These are phyloP conservation scores for Armadillidium nasatum DNA, from an alignment of 1,140 invertebrate genomes.

Conservation along the genomic window DNA sequence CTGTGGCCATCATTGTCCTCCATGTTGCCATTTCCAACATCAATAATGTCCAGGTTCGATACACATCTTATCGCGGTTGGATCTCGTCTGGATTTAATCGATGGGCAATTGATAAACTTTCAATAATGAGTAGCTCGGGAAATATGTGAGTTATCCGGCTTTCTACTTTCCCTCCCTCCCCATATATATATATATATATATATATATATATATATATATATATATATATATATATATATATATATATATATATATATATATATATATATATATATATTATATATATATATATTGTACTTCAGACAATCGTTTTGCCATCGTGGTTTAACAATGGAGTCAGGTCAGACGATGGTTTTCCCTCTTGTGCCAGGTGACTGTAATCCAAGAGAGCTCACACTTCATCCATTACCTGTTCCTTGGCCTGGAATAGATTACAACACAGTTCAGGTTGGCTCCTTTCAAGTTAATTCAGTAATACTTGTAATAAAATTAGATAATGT, in stretches of 20 bases:
- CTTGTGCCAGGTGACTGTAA: constrained; percentile 72
- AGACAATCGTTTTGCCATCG: constrained; percentile 73
- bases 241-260: neutral
- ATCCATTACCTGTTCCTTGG: neutral
- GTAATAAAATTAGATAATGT: neutral
- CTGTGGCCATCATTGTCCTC: constrained; percentile 76
- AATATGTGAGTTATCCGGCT: constrained; percentile 57
- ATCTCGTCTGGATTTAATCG: constrained; percentile 73
- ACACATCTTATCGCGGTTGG: constrained; percentile 87
- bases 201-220: constrained; percentile 7
- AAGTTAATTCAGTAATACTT: neutral
- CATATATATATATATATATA: constrained; percentile 23
- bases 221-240: constrained; percentile 1
- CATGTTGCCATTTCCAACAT: constrained; percentile 75
- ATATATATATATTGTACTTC: constrained; percentile 14
- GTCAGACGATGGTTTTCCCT: constrained; percentile 63
- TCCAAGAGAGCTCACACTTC: constrained; percentile 48
- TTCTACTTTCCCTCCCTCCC: neutral
- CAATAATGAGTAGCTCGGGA: constrained; percentile 77
- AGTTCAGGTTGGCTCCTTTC: neutral
- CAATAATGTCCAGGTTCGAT: constrained; percentile 66
- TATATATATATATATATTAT: neutral
- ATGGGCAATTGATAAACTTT: constrained; percentile 75
- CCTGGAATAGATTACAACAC: neutral
- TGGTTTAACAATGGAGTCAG: constrained; percentile 67